Evolutionary conservation across 1,140 invertebrate genomes (phyloP), one percentile per base, ranked within the genome.

Genomic region (Adoxophyes honmai): DNA sequence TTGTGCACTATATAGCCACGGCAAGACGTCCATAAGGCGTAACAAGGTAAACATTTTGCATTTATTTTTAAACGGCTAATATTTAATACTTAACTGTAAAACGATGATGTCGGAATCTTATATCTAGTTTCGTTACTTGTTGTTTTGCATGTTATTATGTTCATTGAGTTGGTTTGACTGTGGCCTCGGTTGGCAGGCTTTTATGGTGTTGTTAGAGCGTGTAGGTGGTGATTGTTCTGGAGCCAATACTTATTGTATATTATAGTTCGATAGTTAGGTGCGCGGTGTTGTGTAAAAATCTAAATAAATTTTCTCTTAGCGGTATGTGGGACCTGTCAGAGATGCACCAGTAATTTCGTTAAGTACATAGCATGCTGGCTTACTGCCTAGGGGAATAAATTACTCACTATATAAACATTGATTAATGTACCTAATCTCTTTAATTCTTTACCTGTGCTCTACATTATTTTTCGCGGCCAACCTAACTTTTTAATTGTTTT

Each of bases 301-400:
- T 54, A 14, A 52, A 66, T 18, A 16, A 38, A 52, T 56, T 68
- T 71, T 66, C 59, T 61, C 61, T 60, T 54, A 51, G 55, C 55
- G 59, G 64, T 66, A 65, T 73, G 65, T 65, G 55, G 39, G 15
- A 63, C 58, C 60, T 73, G 57, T 71, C 57, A 74, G 70, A 77
- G 66, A 78, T 76, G 75, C 71, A 79, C 66, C 66, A 75, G 68
- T 76, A 74, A 74, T 75, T 76, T 70, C 66, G 57, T 64, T 60
- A 66, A 59, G 57, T 69, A 73, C 71, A 58, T 60, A 62, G 59
- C 51, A 66, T 53, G 33, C 59, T 54, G 62, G 73, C 73, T 79
- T 78, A 79, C 74, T 28, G 21, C 66, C 70, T 66, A 64, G 63
- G 52, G 64, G 66, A 51, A 70, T 75, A 63, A 70, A 72, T 75